phyloP scores from a whole-genome alignment of 1,140 invertebrate genomes.

The Leptinotarsa texana region DNA sequence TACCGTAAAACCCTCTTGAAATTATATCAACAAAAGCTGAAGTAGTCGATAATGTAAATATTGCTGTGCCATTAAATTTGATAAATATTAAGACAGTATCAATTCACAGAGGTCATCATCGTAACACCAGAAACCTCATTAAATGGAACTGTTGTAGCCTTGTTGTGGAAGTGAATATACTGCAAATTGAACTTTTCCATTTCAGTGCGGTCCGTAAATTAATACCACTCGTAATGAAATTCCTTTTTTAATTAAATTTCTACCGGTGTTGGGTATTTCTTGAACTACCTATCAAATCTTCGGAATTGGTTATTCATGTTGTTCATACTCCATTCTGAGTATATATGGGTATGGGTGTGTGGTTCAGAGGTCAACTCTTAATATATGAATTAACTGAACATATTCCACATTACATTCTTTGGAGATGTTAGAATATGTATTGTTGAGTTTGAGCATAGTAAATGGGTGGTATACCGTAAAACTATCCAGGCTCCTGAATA shows the following conservation, averaged over 20 bases:
- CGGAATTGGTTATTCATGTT: too few species aligned
- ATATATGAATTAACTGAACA: too few species aligned
- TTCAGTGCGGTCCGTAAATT: not conserved
- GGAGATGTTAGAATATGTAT: too few species aligned
- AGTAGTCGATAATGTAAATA: not conserved
- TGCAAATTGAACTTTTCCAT: constrained; percentile 1
- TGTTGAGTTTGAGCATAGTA: not conserved
- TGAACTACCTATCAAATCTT: too few species aligned
- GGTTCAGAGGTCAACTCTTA: too few species aligned
- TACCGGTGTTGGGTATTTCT: not conserved
- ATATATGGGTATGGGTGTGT: too few species aligned
- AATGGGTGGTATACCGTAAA: not conserved
- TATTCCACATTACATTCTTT: too few species aligned
- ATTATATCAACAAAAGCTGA: too few species aligned
- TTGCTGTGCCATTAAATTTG: not conserved
- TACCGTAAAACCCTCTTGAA: too few species aligned
- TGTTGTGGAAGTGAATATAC: constrained; percentile 6
- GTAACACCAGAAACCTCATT: constrained; percentile 5
- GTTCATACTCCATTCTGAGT: too few species aligned
- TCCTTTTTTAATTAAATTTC: not conserved
- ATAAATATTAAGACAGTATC: constrained; percentile 3
- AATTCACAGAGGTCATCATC: not conserved
- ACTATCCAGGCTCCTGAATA: too few species aligned
- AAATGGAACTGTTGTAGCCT: not conserved
- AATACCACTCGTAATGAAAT: not conserved